Evolutionary conservation across 2,797 vertebrate species (phyloP).

Genomic region (Sus cebifrons): DNA sequence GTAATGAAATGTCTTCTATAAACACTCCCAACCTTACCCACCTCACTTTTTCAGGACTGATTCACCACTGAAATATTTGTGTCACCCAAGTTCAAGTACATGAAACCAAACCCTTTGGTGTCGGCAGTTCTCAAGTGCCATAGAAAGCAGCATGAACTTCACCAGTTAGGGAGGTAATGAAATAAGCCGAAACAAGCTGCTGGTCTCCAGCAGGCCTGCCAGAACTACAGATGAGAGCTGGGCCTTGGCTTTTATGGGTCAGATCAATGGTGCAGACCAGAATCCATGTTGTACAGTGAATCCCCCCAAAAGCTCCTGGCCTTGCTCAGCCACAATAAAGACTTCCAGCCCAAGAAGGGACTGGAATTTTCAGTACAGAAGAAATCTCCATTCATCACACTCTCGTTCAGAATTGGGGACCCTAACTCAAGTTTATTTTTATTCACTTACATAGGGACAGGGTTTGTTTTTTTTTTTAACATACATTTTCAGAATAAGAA

Average conservation of each 20-base stretch:
- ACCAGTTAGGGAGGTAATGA: conserved; percentile 87
- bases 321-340: conserved; percentile 48
- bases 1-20: conserved; percentile 92
- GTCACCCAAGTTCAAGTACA: conserved; percentile 91
- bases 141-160: conserved; percentile 87
- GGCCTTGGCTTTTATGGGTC: conserved; percentile 83
- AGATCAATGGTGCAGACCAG: conserved; percentile 79
- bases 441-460: background rate
- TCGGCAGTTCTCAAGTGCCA: conserved; percentile 87
- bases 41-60: conserved; percentile 89
- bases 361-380: background rate
- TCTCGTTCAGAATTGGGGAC: background rate
- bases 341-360: background rate
- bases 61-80: conserved; percentile 91
- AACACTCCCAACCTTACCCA: conserved; percentile 91
- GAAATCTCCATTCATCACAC: background rate
- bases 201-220: conserved; percentile 83
- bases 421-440: conserved; percentile 23
- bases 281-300: conserved; percentile 77
- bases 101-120: conserved; percentile 89
- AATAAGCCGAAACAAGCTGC: conserved; percentile 89
- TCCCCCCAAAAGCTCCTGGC: conserved; percentile 73
- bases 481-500: conserved; percentile 38
- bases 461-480: background rate
- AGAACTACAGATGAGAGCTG: conserved; percentile 82